Conservation (phyloP, 2,888 invertebrate genomes). For the Operophtera brumata region DNA sequence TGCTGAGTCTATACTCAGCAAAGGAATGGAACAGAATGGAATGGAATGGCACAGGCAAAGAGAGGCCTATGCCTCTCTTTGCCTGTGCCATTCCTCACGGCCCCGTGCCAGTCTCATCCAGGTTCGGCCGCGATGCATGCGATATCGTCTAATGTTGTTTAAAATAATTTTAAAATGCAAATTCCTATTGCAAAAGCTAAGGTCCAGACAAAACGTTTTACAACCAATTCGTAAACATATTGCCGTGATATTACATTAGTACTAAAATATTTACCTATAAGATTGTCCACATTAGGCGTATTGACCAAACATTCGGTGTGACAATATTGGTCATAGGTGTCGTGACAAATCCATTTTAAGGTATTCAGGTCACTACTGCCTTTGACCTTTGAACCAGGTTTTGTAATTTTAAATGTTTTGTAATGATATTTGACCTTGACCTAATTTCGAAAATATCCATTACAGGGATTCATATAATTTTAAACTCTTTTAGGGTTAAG, state of each 20-base stretch:
- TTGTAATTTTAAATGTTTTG: background rate
- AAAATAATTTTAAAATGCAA: background rate
- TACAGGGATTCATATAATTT: no score
- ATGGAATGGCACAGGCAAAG: no score
- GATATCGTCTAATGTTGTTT: background rate
- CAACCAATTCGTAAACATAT: background rate
- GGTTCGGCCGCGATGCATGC: no score
- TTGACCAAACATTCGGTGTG: constrained; percentile 17
- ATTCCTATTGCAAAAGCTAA: background rate
- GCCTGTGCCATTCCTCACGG: no score
- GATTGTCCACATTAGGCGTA: background rate
- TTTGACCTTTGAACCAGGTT: constrained; percentile 13
- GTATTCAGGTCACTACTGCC: constrained; percentile 21
- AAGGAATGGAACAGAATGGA: no score
- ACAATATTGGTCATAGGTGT: constrained; percentile 10
- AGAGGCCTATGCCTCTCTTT: no score
- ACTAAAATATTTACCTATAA: constrained; percentile 5
- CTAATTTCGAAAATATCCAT: constrained; percentile 6
- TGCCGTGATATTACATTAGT: background rate
- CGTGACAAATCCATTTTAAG: constrained; percentile 20
- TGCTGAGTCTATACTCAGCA: no score
- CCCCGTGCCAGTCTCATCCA: no score
- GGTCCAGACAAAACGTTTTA: background rate
- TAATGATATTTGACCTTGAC: constrained; percentile 23
- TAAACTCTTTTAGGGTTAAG: no score